These are phyloP conservation scores for Pagetopsis macropterus DNA, from an alignment of 2,797 vertebrate genomes.

Conservation along the genomic window DNA sequence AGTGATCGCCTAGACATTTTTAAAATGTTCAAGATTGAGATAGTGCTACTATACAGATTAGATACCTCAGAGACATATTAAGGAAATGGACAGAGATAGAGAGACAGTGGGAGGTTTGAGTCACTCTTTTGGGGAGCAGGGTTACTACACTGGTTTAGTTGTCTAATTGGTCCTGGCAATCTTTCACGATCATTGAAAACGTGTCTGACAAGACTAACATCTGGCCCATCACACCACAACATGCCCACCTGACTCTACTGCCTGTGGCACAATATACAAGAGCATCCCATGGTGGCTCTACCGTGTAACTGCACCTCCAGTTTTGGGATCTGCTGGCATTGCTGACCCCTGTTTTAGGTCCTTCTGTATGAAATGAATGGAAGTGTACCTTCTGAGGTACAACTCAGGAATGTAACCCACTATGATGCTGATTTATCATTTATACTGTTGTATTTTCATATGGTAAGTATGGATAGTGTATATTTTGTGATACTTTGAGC, in stretches of 20 bases:
- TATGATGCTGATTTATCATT: constrained; percentile 57
- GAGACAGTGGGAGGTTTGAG: constrained; percentile 13
- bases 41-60: constrained; percentile 7
- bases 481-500: constrained; percentile 32
- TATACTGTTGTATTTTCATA: constrained; percentile 51
- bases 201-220: constrained; percentile 62
- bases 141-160: constrained; percentile 65
- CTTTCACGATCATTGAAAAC: constrained; percentile 71
- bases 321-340: constrained; percentile 7
- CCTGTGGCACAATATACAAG: constrained; percentile 57
- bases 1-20: not conserved
- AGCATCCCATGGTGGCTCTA: constrained; percentile 67
- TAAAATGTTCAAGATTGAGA: constrained; percentile 12
- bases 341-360: constrained; percentile 13
- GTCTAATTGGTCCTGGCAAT: constrained; percentile 84
- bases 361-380: constrained; percentile 36
- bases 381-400: constrained; percentile 35
- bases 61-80: constrained; percentile 8
- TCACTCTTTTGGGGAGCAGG: constrained; percentile 40
- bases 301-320: constrained; percentile 50
- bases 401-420: constrained; percentile 63
- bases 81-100: constrained; percentile 33
- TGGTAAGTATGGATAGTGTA: constrained; percentile 72
- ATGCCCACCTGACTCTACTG: constrained; percentile 46
- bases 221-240: constrained; percentile 73